Base-by-base conservation (phyloP, 2,113 vertebrate species). In the Pelvicachromis taeniatus region DNA sequence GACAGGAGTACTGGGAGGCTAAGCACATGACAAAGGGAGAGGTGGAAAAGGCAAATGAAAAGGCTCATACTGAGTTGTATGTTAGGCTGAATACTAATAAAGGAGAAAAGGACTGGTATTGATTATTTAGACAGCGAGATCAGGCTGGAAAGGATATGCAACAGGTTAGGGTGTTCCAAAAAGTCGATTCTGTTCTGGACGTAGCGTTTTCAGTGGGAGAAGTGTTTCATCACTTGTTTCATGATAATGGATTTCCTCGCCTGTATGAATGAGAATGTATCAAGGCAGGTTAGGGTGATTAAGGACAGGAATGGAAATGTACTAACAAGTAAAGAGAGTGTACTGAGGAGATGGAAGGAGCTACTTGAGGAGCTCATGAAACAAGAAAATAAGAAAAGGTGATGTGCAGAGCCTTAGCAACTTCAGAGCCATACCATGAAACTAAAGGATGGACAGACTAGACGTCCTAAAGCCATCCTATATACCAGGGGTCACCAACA, bases 111-210 rank as follows among this genome's bases (percentile, higher is more conserved):
- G 65, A 45, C 65, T 70, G 23, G 14, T 70, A 10, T 10, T 5
- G 21, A 26, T 6, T 45, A n/a, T 0, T 42, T 40, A 70, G 13
- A 42, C 38, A 4, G 38, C 0, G 8, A 70, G 13, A 0, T 70
- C 0, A 0, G 13, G 38, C 13, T 70, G 13, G n/a, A 13, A 70
- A 0, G 13, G 65, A 70, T 70, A 21, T 70, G 21, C 21, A 70
- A 42, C 65, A 17, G 12, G 38, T 23, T 0, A 9, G 13, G 13
- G 0, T 45, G 38, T 63, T 63, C 19, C 33, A 63, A 38, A 63
- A 63, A 63, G 59, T 63, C 21, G 19, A 63, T 38, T 63, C 59
- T 63, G 33, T 63, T 63, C 19, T 38, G 33, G 19, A 38, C 0
- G 6, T 0, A 63, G 10, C 6, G 1, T 38, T 63, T 63, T 38